These are phyloP conservation scores for Sarcophaga peregrina DNA, from an alignment of 1,140 invertebrate genomes.

Conservation along the genomic window DNA sequence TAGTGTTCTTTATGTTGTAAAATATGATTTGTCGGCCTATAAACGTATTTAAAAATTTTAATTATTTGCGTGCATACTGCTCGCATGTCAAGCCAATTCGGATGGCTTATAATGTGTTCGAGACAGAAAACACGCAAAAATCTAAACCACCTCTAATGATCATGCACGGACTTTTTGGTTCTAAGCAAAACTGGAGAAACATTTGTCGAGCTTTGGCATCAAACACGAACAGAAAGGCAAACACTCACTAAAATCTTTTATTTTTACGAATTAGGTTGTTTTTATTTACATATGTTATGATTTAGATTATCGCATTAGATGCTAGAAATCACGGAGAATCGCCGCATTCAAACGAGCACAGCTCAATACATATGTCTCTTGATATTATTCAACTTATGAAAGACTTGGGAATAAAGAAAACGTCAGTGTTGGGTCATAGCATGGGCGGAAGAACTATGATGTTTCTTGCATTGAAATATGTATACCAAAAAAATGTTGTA, in stretches of 20 bases:
- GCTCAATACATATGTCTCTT: conserved; percentile 77
- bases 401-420: conserved; percentile 69
- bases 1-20: too few relatives aligned
- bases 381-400: conserved; percentile 75
- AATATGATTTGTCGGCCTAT: too few relatives aligned
- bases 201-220: conserved; percentile 79
- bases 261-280: background rate
- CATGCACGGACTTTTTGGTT: conserved; percentile 88
- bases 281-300: background rate
- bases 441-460: conserved; percentile 91
- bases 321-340: conserved; percentile 93
- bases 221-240: conserved; percentile 71
- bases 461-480: conserved; percentile 78
- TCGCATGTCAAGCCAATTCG: conserved; percentile 65
- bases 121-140: conserved; percentile 58
- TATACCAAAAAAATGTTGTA: conserved; percentile 53
- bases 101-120: conserved; percentile 72
- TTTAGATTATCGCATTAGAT: conserved; percentile 80
- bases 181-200: conserved; percentile 86
- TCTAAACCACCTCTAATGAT: conserved; percentile 77
- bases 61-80: background rate
- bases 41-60: background rate
- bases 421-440: conserved; percentile 85
- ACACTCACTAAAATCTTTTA: background rate
- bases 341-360: conserved; percentile 78